phyloP scores from a whole-genome alignment of 2,888 invertebrate species.

The Drosophila ochracea region DNA sequence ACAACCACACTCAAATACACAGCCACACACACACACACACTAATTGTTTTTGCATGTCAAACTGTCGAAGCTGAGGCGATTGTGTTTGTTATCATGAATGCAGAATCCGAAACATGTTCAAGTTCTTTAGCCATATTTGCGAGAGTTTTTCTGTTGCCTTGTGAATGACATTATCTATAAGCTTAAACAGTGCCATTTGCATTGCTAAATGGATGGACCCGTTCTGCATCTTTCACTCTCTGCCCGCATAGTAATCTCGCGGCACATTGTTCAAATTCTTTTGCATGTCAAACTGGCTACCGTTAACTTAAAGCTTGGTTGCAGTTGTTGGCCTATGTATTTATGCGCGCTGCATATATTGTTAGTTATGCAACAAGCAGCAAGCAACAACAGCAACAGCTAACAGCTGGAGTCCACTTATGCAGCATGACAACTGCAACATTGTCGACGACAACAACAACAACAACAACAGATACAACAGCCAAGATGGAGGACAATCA shows the following conservation, averaged over 20 bases:
- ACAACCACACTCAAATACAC: background rate
- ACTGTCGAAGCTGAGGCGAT: slow-evolving; percentile 46
- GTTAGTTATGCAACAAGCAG: slow-evolving; percentile 75
- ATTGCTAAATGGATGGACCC: slow-evolving; percentile 74
- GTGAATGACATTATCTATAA: slow-evolving; percentile 80
- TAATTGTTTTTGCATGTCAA: slow-evolving; percentile 63
- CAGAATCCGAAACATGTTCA: slow-evolving; percentile 69
- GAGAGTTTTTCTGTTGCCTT: slow-evolving; percentile 63
- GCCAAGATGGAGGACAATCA: slow-evolving; percentile 67
- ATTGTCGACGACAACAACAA: slow-evolving; percentile 39
- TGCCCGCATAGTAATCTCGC: slow-evolving; percentile 36
- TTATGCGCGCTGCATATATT: slow-evolving; percentile 76
- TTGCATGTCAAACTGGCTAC: slow-evolving; percentile 77
- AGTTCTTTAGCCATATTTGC: slow-evolving; percentile 71
- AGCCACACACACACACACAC: slow-evolving; percentile 1
- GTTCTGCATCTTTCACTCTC: slow-evolving; percentile 33
- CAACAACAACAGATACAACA: slow-evolving; percentile 27
- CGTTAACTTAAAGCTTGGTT: slow-evolving; percentile 59
- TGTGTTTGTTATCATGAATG: slow-evolving; percentile 58
- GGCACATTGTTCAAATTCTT: slow-evolving; percentile 72
- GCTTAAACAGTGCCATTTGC: slow-evolving; percentile 77
- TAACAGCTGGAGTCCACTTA: slow-evolving; percentile 73
- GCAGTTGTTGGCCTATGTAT: slow-evolving; percentile 66
- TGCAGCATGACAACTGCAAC: slow-evolving; percentile 74
- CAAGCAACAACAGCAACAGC: slow-evolving; percentile 26